Percentiles rank a stretch among this genome's conserved stretches.
Conservation (phyloP, 2,888 invertebrate genomes). For the Rhagophthalmus giganteus region DNA sequence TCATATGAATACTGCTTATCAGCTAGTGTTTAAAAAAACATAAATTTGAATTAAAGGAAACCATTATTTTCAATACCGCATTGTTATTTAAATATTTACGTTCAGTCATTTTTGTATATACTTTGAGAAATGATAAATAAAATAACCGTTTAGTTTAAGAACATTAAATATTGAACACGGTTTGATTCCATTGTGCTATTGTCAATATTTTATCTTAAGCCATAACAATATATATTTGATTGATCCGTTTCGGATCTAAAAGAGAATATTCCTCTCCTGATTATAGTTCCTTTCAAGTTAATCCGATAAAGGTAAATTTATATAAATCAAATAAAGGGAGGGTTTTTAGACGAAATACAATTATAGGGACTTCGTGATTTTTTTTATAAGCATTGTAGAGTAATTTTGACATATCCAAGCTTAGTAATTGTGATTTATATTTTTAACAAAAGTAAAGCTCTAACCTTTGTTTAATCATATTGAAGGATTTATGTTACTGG, state of each 20-base stretch:
- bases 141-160: too few species aligned
- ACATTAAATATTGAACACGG: too few species aligned
- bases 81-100: too few species aligned
- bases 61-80: too few species aligned
- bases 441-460: constrained; percentile 29
- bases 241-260: constrained; percentile 17
- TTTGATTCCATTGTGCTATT: constrained; percentile 16
- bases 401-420: constrained; percentile 14
- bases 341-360: too few species aligned
- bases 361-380: too few species aligned
- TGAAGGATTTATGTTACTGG: constrained; percentile 34
- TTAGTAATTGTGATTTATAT: constrained; percentile 30
- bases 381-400: constrained; percentile 3
- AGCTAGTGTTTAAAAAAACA: too few species aligned
- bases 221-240: constrained; percentile 22
- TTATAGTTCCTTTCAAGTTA: constrained; percentile 10
- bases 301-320: constrained; percentile 8
- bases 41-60: too few species aligned
- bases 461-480: constrained; percentile 35
- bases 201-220: constrained; percentile 22
- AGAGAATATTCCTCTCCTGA: constrained; percentile 15
- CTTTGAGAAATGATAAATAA: too few species aligned
- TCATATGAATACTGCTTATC: too few species aligned
- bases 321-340: neutral
- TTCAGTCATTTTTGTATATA: too few species aligned